Percentiles rank a stretch among this genome's conserved stretches.
These are phyloP conservation scores for Coilia nasus DNA, from an alignment of 2,797 vertebrate species.

Conservation along the genomic window DNA sequence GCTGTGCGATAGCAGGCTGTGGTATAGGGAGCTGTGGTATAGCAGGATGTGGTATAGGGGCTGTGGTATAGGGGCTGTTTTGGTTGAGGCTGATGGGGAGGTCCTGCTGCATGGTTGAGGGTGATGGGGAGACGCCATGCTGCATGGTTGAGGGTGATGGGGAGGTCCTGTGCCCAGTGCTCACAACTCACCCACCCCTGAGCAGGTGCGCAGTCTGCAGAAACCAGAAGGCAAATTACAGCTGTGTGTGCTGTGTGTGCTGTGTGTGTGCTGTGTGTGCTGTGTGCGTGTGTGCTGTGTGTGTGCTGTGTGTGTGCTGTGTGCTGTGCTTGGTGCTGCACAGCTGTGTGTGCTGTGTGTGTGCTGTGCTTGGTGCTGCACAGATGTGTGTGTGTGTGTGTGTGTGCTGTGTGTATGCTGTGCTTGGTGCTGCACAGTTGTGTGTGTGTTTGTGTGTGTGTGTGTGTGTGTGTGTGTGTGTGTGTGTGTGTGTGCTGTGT, in stretches of 20 bases:
- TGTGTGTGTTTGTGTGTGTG: not conserved
- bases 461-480: not conserved
- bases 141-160: not conserved
- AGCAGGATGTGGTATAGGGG: too few species aligned
- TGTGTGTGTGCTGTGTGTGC: not conserved
- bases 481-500: not conserved
- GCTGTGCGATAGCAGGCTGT: too few species aligned
- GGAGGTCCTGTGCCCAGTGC: not conserved
- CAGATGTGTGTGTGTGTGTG: slow-evolving; percentile 3
- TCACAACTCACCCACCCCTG: not conserved
- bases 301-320: not conserved
- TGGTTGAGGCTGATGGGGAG: too few species aligned
- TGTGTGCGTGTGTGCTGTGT: not conserved
- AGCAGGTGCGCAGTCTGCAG: not conserved
- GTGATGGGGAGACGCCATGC: too few species aligned
- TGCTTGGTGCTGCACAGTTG: too few species aligned
- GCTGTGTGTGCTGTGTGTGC: not conserved
- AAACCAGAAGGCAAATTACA: not conserved
- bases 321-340: too few species aligned
- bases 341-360: not conserved
- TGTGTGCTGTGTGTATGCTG: not conserved
- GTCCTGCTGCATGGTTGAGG: too few species aligned
- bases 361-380: too few species aligned
- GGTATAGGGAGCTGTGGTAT: too few species aligned
- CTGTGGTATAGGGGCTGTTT: too few species aligned